Percentiles rank a stretch among this genome's conserved stretches.
Evolutionary conservation across 64 coral and sea anemone genomes (phyloP).

Genomic region (Catalaphyllia jardinei): DNA sequence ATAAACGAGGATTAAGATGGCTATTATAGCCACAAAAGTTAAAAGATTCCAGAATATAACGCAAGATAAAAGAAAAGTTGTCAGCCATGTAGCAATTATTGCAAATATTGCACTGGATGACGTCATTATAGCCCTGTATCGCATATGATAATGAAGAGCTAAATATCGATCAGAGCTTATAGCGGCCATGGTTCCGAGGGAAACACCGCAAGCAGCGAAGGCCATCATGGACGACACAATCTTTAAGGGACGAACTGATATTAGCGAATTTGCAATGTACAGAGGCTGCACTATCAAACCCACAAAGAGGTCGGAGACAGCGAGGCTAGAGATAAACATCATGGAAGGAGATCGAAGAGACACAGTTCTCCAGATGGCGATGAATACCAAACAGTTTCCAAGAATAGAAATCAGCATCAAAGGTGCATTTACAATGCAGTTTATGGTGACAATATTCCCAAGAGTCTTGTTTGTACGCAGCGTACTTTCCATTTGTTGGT

Average conservation of each 20-base stretch:
- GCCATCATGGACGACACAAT: neutral
- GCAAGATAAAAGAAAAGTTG: neutral
- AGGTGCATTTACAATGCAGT: neutral
- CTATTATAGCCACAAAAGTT: neutral
- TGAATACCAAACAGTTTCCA: neutral
- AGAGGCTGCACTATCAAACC: constrained; percentile 32
- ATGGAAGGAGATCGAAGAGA: constrained; percentile 20
- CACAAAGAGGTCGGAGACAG: constrained; percentile 15
- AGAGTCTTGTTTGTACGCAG: neutral
- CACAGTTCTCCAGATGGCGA: neutral
- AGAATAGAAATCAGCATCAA: neutral
- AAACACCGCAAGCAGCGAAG: neutral
- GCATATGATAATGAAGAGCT: constrained; percentile 35
- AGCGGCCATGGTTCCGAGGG: neutral
- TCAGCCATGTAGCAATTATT: neutral
- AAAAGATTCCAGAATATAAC: neutral
- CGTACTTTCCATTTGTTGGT: neutral
- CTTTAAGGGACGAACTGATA: neutral
- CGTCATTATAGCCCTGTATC: constrained; percentile 8
- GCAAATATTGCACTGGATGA: neutral
- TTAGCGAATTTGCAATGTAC: neutral
- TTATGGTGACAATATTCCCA: neutral
- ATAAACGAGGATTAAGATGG: neutral
- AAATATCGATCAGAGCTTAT: constrained; percentile 15
- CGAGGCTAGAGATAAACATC: neutral